Percentiles rank a stretch among this genome's conserved stretches.
Conservation (phyloP, 2,113 vertebrate species). For the Myotis yumanensis region DNA sequence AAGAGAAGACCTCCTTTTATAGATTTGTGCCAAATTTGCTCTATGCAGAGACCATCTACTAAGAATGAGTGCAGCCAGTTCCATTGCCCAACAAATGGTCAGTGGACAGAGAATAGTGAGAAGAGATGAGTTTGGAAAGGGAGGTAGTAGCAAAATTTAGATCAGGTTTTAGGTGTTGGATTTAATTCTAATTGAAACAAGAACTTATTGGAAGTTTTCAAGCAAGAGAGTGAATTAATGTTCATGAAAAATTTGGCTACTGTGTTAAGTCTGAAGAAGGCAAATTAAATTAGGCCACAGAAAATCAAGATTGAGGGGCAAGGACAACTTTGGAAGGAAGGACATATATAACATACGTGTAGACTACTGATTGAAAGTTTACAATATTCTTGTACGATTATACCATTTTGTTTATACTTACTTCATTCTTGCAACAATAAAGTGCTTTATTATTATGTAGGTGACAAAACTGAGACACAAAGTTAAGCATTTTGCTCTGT, state of each 20-base stretch:
- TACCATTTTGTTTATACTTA: neutral
- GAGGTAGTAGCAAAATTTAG: neutral
- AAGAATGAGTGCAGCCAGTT: neutral
- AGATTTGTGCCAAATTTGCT: neutral
- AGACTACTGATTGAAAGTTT: neutral
- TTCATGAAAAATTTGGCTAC: neutral
- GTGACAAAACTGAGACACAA: neutral
- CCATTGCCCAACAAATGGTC: neutral
- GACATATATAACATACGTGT: neutral
- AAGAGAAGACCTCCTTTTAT: neutral
- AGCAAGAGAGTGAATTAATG: neutral
- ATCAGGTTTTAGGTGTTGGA: neutral
- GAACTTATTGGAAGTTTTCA: neutral
- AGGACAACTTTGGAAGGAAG: neutral
- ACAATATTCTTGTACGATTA: neutral
- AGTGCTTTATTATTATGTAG: neutral
- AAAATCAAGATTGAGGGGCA: neutral
- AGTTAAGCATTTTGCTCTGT: neutral
- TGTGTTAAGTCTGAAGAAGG: neutral
- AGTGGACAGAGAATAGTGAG: fast-evolving
- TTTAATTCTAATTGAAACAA: neutral
- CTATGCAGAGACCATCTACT: neutral
- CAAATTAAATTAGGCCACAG: neutral
- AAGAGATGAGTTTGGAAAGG: neutral
- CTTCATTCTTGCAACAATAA: neutral